A percentile compares a stretch with the other conserved stretches of the same genome.
phyloP scores from a whole-genome alignment of 2,888 invertebrate genomes.

The Euplagia quadripunctaria region DNA sequence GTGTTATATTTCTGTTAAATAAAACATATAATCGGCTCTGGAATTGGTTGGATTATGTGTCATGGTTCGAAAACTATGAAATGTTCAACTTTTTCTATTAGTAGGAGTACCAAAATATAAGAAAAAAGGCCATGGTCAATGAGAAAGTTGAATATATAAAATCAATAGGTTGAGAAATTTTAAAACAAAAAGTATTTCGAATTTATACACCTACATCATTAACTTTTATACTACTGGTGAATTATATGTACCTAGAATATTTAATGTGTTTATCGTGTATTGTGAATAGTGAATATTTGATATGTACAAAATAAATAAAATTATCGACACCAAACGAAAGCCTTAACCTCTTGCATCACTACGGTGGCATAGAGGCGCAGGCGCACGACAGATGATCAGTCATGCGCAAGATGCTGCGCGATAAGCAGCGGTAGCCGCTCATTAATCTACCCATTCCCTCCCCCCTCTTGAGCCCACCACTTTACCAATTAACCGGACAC shows the following conservation, averaged over 20 bases:
- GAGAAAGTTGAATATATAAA: background rate
- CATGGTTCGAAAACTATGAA: background rate
- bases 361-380: slow-evolving; percentile 73
- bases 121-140: background rate
- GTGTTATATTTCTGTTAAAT: background rate
- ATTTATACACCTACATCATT: background rate
- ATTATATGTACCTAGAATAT: background rate
- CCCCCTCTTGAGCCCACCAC: slow-evolving; percentile 68
- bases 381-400: slow-evolving; percentile 87
- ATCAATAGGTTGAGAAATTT: too few species aligned
- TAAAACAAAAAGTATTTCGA: background rate
- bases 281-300: too few species aligned
- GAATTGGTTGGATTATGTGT: background rate
- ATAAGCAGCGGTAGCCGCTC: slow-evolving; percentile 86
- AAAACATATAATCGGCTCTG: background rate
- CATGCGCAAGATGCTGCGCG: slow-evolving; percentile 85
- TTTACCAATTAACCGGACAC: slow-evolving; percentile 84
- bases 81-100: background rate
- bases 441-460: slow-evolving; percentile 84
- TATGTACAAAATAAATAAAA: slow-evolving; percentile 22
- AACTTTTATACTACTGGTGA: background rate
- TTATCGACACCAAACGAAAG: slow-evolving; percentile 19
- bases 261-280: too few species aligned
- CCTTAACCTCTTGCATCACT: slow-evolving; percentile 59
- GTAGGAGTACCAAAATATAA: background rate